A percentile compares a stretch with the other conserved stretches of the same genome.
Evolutionary conservation across 1,140 invertebrate species (phyloP).

Genomic region (Ladona fulva): DNA sequence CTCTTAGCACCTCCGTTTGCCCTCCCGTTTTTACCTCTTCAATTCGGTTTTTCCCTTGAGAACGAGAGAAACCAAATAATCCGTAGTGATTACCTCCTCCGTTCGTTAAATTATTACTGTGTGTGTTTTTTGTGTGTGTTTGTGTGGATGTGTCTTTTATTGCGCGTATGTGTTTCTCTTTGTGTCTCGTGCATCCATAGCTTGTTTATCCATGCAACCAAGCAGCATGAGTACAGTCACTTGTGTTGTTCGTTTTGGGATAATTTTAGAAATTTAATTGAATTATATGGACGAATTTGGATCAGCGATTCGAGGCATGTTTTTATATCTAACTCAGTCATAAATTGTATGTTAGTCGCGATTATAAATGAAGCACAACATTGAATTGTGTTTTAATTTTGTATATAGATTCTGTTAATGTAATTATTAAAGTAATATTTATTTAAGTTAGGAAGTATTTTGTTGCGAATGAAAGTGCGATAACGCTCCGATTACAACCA

Average conservation of each 20-base stretch:
- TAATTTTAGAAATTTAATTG: too few relatives aligned
- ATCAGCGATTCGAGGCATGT: too few relatives aligned
- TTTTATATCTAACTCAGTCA: too few relatives aligned
- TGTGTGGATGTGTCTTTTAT: background rate
- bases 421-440: background rate
- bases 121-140: constrained; percentile 4
- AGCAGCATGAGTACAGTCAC: background rate
- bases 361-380: too few relatives aligned
- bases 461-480: background rate
- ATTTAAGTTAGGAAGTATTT: background rate
- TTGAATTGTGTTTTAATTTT: background rate
- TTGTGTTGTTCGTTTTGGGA: background rate
- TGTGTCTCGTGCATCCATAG: background rate
- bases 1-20: background rate
- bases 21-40: background rate
- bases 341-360: too few relatives aligned
- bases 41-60: too few relatives aligned
- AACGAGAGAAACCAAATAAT: too few relatives aligned
- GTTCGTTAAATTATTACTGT: background rate
- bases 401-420: background rate
- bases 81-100: background rate
- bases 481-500: background rate
- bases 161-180: background rate
- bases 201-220: background rate
- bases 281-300: too few relatives aligned